Percentiles rank a stretch among this genome's conserved stretches.
phyloP scores from a whole-genome alignment of 2,797 vertebrate genomes.

The Gymnoscopelus braueri region DNA sequence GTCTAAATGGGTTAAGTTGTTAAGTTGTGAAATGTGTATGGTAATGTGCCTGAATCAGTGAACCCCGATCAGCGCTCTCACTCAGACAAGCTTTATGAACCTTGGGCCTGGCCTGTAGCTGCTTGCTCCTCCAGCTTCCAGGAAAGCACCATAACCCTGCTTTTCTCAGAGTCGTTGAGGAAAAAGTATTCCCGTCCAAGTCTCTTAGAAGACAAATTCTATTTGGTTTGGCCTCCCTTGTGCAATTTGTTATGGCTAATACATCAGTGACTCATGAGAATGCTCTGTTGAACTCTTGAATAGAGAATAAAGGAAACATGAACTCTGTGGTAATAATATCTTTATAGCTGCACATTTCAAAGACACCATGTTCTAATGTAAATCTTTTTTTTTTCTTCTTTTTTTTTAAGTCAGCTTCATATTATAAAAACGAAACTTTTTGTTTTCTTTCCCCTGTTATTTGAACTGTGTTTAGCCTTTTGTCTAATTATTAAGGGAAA shows the following conservation, averaged over 20 bases:
- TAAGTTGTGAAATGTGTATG: constrained; percentile 58
- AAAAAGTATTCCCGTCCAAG: constrained; percentile 57
- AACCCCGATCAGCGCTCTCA: constrained; percentile 52
- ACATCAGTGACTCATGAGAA: constrained; percentile 64
- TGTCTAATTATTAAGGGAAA: constrained; percentile 43
- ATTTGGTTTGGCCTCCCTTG: constrained; percentile 67
- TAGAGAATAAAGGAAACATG: constrained; percentile 46
- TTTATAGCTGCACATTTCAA: constrained; percentile 56
- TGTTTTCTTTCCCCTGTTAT: constrained; percentile 38
- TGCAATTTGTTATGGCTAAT: constrained; percentile 73
- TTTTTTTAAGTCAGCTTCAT: constrained; percentile 35
- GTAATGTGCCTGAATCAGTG: constrained; percentile 46
- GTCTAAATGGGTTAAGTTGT: constrained; percentile 31
- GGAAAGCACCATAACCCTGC: constrained; percentile 63
- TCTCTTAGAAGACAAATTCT: constrained; percentile 59
- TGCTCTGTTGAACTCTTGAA: constrained; percentile 54
- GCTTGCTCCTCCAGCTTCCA: constrained; percentile 62
- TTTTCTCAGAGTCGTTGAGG: constrained; percentile 67
- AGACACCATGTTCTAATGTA: constrained; percentile 52
- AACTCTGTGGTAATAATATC: constrained; percentile 57
- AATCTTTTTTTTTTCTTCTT: constrained; percentile 21
- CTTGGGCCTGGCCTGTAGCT: constrained; percentile 45
- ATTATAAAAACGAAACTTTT: constrained; percentile 35
- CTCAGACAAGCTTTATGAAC: constrained; percentile 58
- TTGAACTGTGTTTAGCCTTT: constrained; percentile 49